Evolutionary conservation across 2,888 invertebrate species (phyloP).

Genomic region (Spodoptera littoralis): DNA sequence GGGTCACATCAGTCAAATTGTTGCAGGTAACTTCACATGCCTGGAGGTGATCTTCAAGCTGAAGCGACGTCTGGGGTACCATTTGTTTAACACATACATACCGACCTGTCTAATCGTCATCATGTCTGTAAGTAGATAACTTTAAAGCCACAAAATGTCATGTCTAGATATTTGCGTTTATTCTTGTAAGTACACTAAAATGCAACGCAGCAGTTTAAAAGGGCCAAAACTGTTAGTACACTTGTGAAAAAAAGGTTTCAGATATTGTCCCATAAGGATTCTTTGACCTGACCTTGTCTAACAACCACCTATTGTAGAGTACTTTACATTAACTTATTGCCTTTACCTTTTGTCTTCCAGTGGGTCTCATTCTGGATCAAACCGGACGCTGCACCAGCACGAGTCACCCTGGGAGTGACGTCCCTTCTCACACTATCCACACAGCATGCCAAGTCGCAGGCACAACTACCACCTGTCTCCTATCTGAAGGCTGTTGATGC

Average conservation of each 20-base stretch:
- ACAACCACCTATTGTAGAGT: no score
- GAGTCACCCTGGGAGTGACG: conserved; percentile 97
- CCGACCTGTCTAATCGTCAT: conserved; percentile 98
- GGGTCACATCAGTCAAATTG: neutral
- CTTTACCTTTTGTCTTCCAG: conserved; percentile 77
- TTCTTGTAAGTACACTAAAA: no score
- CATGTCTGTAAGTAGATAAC: conserved; percentile 92
- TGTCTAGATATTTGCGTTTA: no score
- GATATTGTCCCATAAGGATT: no score
- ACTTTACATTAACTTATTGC: no score
- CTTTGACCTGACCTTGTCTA: no score
- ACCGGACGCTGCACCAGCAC: conserved; percentile 97
- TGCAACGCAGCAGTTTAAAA: no score
- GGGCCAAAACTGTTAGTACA: no score
- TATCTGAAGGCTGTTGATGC: conserved; percentile 97
- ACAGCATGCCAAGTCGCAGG: conserved; percentile 97
- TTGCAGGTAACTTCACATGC: conserved; percentile 96
- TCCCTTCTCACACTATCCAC: conserved; percentile 96
- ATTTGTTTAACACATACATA: conserved; percentile 97
- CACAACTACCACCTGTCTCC: conserved; percentile 97
- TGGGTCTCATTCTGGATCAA: conserved; percentile 99
- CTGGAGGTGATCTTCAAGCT: conserved; percentile 96
- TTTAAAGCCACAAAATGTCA: no score
- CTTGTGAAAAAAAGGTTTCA: no score
- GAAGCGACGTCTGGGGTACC: conserved; percentile 96